Evolutionary conservation across 1,140 invertebrate species (phyloP), one percentile per base, ranked within the genome.

Genomic region (Octopus sinensis): DNA sequence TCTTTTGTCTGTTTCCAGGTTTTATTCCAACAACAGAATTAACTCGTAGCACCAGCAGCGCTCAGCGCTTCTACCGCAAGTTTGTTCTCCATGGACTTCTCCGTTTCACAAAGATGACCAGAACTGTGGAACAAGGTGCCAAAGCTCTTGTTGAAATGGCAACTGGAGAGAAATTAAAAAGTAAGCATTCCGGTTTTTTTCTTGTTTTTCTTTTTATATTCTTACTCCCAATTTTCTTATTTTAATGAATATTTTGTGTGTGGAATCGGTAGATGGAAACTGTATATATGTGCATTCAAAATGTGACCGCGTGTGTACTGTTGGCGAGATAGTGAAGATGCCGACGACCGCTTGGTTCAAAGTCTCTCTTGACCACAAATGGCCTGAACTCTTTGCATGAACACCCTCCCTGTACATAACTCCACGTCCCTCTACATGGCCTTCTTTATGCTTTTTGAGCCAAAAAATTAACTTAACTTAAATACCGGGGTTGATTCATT

Each of bases 151-250:
- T 85, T 43, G 84, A 87, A 23, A 73, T 87, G n/a, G 84, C 83
- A 53, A 82, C 82, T 30, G 83, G 85, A 62, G 86, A 88, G n/a
- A 84, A 87, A 76, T 82, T 83, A 51, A 88, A 88, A 86, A 87
- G 86, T 88, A 54, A 52, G 43, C 53, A n/a, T 73, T 73, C 56
- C 9, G 0, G 0, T 10, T 62, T 62, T 62, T 62, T 62, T 62
- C 4, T 62, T 79, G 2, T 17, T 23, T 76, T 56, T 54, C 17
- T 76, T 51, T 76, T 76, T 54, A 76, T 54, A 9, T n/a, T 53
- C 17, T 77, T 23, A n/a, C 76, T 81, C 62, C 30, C 12, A 79
- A 7, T 17, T 81, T 6, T 23, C 17, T 56, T 17, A 4, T 81
- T 54, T 54, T 76, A 6, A 43, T 43, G 30, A 43, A 43, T 43